Percentiles rank a stretch among this genome's conserved stretches.
Evolutionary conservation across 1,140 invertebrate genomes (phyloP).

Genomic region (Zaprionus taronus): DNA sequence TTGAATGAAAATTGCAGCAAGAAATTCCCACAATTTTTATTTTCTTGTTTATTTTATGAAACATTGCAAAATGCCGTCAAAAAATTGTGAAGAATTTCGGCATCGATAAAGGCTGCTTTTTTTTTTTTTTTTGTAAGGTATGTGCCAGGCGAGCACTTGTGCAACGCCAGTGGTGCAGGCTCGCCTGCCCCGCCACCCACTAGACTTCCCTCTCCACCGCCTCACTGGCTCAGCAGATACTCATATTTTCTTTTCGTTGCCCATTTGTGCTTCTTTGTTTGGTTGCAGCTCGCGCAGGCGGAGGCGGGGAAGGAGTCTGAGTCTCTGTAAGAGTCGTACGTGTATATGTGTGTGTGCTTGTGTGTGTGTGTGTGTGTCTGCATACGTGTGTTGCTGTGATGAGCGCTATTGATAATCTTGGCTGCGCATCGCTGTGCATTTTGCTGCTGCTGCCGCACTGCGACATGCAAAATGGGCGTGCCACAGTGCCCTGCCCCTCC

Average conservation of each 20-base stretch:
- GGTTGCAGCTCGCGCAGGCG: constrained; percentile 38
- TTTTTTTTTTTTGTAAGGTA: background rate
- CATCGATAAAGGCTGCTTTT: background rate
- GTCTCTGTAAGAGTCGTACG: no score
- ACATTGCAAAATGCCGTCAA: background rate
- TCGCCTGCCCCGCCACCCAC: no score
- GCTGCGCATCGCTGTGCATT: constrained; percentile 30
- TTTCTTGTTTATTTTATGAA: no score
- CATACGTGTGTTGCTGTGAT: constrained; percentile 40
- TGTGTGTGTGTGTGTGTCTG: constrained; percentile 3
- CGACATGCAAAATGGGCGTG: constrained; percentile 17
- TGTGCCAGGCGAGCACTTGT: background rate
- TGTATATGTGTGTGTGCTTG: background rate
- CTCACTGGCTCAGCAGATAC: background rate
- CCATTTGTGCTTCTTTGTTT: constrained; percentile 39
- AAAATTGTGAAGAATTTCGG: background rate
- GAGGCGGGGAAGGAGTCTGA: no score
- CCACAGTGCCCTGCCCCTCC: background rate
- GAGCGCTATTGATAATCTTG: constrained; percentile 73
- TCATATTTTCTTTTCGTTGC: constrained; percentile 1
- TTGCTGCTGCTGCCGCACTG: constrained; percentile 48
- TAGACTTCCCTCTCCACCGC: background rate
- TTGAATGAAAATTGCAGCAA: no score
- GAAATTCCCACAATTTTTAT: no score
- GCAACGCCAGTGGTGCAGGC: background rate